These are phyloP conservation scores for Oryzias javanicus DNA, from an alignment of 2,113 vertebrate species.

Conservation along the genomic window DNA sequence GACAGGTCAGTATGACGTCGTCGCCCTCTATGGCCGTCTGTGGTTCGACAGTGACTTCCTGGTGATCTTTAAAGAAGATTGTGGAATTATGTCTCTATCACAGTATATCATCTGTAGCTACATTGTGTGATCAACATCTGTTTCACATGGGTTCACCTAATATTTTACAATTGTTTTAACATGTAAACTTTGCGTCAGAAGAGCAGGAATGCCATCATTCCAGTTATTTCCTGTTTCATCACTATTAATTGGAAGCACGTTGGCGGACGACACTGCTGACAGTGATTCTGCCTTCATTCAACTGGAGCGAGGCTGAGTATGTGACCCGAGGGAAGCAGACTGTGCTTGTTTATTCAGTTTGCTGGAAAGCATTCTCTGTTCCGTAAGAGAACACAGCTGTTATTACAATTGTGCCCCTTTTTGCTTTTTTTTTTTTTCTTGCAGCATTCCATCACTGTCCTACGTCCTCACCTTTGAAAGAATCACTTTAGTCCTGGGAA, in stretches of 20 bases:
- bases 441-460: conserved; percentile 56
- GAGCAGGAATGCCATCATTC: conserved; percentile 70
- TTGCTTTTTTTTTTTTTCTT: conserved; percentile 57
- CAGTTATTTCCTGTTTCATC: conserved; percentile 80
- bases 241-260: conserved; percentile 79
- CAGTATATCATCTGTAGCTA: conserved; percentile 3
- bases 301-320: conserved; percentile 56
- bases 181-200: conserved; percentile 30
- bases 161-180: conserved; percentile 22
- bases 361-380: conserved; percentile 73
- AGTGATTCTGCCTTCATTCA: conserved; percentile 55
- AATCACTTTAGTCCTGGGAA: conserved; percentile 38
- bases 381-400: conserved; percentile 78
- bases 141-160: conserved; percentile 7
- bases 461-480: conserved; percentile 58
- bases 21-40: conserved; percentile 73
- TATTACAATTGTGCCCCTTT: conserved; percentile 71
- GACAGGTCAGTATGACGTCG: conserved; percentile 77
- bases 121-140: conserved; percentile 3
- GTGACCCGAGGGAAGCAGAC: conserved; percentile 59
- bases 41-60: conserved; percentile 68
- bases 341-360: conserved; percentile 76
- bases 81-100: conserved; percentile 3
- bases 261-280: conserved; percentile 54
- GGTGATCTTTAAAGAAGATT: conserved; percentile 71